Conservation (phyloP, 2,797 vertebrate species). For the Amphiprion clarkii region DNA sequence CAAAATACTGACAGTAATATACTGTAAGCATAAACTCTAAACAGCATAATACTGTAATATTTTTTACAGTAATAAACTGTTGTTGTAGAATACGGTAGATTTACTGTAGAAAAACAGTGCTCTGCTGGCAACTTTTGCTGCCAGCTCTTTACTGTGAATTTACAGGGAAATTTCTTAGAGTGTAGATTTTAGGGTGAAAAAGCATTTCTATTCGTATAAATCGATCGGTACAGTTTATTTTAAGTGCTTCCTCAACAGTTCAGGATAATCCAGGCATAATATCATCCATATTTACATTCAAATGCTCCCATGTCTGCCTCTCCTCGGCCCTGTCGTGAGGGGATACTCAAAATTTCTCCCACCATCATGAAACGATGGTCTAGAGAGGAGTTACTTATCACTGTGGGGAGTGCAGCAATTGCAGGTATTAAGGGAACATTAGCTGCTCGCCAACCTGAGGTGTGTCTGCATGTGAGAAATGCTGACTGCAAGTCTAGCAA, state of each 20-base stretch:
- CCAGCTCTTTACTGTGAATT: no score
- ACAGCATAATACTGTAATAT: no score
- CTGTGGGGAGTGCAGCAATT: slow-evolving; percentile 37
- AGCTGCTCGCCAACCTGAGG: slow-evolving; percentile 49
- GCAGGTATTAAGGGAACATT: slow-evolving; percentile 63
- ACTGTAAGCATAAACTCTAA: no score
- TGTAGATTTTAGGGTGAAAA: no score
- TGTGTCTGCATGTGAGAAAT: slow-evolving; percentile 57
- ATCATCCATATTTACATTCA: slow-evolving; percentile 23
- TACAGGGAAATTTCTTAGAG: no score
- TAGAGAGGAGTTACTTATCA: slow-evolving; percentile 44
- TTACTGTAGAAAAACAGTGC: no score
- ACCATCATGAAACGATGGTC: slow-evolving; percentile 28
- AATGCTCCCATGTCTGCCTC: slow-evolving; percentile 5
- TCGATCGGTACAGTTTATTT: no score
- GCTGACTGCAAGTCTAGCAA: slow-evolving; percentile 74
- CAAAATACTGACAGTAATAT: no score
- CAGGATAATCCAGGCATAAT: not conserved
- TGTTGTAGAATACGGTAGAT: no score
- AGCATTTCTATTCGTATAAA: no score
- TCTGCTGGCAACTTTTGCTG: no score
- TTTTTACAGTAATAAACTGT: no score
- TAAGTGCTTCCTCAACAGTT: not conserved
- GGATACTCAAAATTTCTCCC: slow-evolving; percentile 28
- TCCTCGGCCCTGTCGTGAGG: slow-evolving; percentile 39